These are phyloP conservation scores for Ochropleura leucogaster DNA, from an alignment of 2,888 invertebrate species.

Conservation along the genomic window DNA sequence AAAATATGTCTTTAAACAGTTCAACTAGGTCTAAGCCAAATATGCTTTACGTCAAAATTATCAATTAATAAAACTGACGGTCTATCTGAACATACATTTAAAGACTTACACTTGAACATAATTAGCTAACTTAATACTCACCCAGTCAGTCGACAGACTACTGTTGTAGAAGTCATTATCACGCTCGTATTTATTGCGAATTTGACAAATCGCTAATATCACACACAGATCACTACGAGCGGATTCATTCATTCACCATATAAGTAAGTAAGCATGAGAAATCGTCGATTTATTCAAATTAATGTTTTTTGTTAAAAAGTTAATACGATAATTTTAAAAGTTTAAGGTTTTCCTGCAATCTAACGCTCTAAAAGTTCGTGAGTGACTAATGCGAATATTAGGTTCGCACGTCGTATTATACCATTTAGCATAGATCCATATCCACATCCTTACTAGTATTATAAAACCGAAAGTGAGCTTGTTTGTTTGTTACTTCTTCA, in stretches of 20 bases:
- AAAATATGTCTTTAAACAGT: too few species aligned
- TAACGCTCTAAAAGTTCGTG: too few species aligned
- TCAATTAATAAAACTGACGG: not conserved
- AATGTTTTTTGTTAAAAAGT: not conserved
- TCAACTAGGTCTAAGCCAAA: too few species aligned
- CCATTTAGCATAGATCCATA: too few species aligned
- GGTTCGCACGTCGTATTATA: too few species aligned
- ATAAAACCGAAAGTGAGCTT: too few species aligned
- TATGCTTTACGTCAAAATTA: too few species aligned
- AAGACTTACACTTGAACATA: too few species aligned
- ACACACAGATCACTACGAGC: conserved; percentile 14
- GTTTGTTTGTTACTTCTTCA: too few species aligned
- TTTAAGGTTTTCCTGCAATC: not conserved
- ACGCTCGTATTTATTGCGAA: conserved; percentile 50
- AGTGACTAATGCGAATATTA: too few species aligned
- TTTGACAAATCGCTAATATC: conserved; percentile 8
- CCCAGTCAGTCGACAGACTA: conserved; percentile 16
- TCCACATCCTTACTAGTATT: too few species aligned
- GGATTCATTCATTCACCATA: conserved; percentile 24
- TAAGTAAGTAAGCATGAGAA: conserved; percentile 13
- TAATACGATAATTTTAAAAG: too few species aligned
- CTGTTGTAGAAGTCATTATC: conserved; percentile 29
- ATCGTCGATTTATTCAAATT: not conserved
- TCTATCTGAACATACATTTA: conserved; percentile 1
- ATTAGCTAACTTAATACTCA: conserved; percentile 28